Evolutionary conservation across 1,140 invertebrate genomes (phyloP).

Genomic region (Bombus fervidus): DNA sequence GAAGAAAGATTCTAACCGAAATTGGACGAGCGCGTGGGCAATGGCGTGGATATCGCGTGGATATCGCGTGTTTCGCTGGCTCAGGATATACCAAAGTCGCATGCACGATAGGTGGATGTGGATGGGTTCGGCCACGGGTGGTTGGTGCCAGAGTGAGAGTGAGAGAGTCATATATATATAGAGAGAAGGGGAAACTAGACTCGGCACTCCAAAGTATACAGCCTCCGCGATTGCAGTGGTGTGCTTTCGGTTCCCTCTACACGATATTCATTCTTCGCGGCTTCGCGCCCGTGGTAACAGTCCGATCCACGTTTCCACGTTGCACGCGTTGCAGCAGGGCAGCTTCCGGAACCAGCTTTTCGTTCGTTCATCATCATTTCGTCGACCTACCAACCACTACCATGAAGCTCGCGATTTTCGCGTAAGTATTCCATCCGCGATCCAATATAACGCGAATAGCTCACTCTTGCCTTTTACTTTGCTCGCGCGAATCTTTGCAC

Average conservation of each 20-base stretch:
- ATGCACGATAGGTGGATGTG: conserved; percentile 49
- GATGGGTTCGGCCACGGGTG: conserved; percentile 57
- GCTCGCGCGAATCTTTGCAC: too few relatives aligned
- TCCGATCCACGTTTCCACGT: conserved; percentile 47
- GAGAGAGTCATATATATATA: conserved; percentile 61
- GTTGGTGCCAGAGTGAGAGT: conserved; percentile 72
- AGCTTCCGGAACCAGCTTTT: conserved; percentile 25
- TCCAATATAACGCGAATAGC: too few relatives aligned
- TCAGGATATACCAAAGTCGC: conserved; percentile 41
- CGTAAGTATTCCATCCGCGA: conserved; percentile 65
- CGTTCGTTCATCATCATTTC: not conserved
- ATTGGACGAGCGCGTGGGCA: not conserved
- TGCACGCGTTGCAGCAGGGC: conserved; percentile 19
- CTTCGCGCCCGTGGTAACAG: conserved; percentile 66
- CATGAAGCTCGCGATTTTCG: conserved; percentile 72
- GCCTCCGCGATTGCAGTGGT: conserved; percentile 77
- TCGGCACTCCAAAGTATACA: conserved; percentile 78
- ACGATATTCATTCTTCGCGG: conserved; percentile 71
- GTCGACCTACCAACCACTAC: conserved; percentile 3
- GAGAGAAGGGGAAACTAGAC: conserved; percentile 76
- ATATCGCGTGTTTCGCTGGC: not conserved
- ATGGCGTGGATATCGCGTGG: conserved; percentile 1
- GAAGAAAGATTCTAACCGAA: too few relatives aligned
- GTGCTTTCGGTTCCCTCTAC: conserved; percentile 70
- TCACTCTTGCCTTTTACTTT: too few relatives aligned